Base-by-base conservation (phyloP, 2,888 invertebrate species). In the Lepidochrysops patricia region DNA sequence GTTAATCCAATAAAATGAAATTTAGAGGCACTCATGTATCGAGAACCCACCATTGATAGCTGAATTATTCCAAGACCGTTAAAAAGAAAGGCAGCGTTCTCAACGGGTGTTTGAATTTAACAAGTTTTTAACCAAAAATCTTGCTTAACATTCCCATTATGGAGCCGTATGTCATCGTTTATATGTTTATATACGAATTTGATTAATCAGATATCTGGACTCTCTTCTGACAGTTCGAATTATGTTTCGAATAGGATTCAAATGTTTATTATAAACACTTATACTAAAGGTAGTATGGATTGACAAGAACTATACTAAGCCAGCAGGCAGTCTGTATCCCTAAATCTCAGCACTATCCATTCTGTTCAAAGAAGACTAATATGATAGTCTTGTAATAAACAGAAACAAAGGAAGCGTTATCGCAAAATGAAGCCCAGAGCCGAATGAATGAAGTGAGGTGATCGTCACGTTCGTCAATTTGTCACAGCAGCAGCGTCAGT, bases 401-500 rank as follows among this genome's bases (percentile, higher is more conserved):
- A 32, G 43, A 27, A 43, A 57, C 43, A 27, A 43, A 57, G 43
- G 57, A 12, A 43, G 37, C 25, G 35, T 35, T 57, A 57, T 57
- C 37, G 43, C 37, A 43, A 43, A 57, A 57, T 27, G 43, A 43
- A 26, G 37, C 27, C 43, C 43, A 43, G 37, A 43, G 27, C 13
- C 58, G 58, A 58, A 66, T 66, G 65, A 66, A 67, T 68, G 67
- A 61, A 58, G 60, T 60, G 61, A 49, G 64, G 61, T 72, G 73
- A 74, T 67, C 66, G 69, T 69, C 64, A 68, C 70, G 72, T 74
- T 75, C 79, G 80, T 80, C 86, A 88, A 89, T 89, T 89, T 86
- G 88, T 88, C 87, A 82, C 76, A 66, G 67, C 69, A 69, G 78
- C 77, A 77, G 81, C 84, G 82, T 82, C 83, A 79, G 75, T 80